phyloP scores from a whole-genome alignment of 2,888 invertebrate genomes.

The Drosophila cognata region DNA sequence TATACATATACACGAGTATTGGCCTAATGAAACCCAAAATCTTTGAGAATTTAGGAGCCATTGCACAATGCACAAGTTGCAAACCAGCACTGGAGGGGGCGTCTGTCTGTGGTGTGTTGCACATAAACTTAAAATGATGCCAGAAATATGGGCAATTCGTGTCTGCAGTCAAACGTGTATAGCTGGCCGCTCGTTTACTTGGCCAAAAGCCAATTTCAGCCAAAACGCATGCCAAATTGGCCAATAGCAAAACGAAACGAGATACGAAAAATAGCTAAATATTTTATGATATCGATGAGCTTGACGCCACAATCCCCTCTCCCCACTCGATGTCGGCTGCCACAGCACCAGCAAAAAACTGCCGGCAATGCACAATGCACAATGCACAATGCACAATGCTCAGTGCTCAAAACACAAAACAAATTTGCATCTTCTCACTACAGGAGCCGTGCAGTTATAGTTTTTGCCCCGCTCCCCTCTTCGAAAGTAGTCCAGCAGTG shows the following conservation, averaged over 20 bases:
- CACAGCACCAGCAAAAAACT: conserved; percentile 25
- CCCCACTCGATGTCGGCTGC: not conserved
- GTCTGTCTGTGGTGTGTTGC: conserved; percentile 17
- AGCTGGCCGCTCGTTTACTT: conserved; percentile 61
- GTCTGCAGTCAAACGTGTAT: conserved; percentile 42
- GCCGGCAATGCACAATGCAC: conserved; percentile 44
- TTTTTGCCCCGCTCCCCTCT: conserved; percentile 18
- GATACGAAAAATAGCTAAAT: conserved; percentile 78
- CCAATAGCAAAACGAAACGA: conserved; percentile 75
- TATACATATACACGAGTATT: conserved; percentile 34
- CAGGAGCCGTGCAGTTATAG: conserved; percentile 3
- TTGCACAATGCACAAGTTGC: conserved; percentile 43
- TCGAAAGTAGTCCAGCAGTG: conserved; percentile 71
- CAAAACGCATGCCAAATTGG: conserved; percentile 78
- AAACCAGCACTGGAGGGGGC: conserved; percentile 20
- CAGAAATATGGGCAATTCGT: conserved; percentile 60
- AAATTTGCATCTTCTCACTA: conserved; percentile 57
- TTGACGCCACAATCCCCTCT: conserved; percentile 12
- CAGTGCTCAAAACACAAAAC: conserved; percentile 24
- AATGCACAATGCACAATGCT: conserved; percentile 23
- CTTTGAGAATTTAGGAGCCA: conserved; percentile 62
- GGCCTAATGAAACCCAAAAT: conserved; percentile 74
- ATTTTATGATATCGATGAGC: conserved; percentile 78
- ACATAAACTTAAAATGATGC: conserved; percentile 64
- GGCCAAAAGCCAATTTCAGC: conserved; percentile 78